phyloP scores from a whole-genome alignment of 2,113 vertebrate species.

The Arenaria interpres region DNA sequence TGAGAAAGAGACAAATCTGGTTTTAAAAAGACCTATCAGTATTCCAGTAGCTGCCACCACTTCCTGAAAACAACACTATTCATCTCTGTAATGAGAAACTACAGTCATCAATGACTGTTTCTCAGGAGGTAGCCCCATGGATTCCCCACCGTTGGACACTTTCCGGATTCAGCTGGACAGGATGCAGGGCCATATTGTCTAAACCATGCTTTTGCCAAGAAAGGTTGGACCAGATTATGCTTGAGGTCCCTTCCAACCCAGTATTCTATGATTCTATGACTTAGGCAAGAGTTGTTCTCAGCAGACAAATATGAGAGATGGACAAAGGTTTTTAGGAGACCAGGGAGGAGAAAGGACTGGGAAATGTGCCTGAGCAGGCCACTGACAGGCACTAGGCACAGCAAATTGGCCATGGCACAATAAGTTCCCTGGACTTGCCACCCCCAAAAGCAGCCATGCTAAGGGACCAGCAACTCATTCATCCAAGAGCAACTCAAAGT shows the following conservation, averaged over 20 bases:
- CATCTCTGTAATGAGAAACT: background rate
- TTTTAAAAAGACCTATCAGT: too few relatives aligned
- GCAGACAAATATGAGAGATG: background rate
- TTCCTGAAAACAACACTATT: background rate
- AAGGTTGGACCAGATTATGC: background rate
- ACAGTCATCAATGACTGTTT: background rate
- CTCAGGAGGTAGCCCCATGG: background rate
- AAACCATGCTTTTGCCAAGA: background rate
- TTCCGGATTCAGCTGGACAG: background rate
- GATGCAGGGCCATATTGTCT: background rate
- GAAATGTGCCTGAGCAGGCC: background rate
- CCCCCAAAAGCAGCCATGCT: background rate
- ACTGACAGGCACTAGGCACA: background rate
- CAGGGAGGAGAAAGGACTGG: background rate
- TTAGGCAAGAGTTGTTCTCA: background rate
- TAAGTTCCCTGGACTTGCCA: background rate
- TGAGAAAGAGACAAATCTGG: background rate
- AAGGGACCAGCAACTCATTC: background rate
- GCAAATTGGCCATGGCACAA: background rate
- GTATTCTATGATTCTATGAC: background rate
- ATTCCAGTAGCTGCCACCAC: background rate
- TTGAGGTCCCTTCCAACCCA: background rate
- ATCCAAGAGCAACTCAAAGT: background rate
- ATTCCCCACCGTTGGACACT: background rate
- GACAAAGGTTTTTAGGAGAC: background rate